Conservation (phyloP, 2,888 invertebrate species). For the Sericinus montela region DNA sequence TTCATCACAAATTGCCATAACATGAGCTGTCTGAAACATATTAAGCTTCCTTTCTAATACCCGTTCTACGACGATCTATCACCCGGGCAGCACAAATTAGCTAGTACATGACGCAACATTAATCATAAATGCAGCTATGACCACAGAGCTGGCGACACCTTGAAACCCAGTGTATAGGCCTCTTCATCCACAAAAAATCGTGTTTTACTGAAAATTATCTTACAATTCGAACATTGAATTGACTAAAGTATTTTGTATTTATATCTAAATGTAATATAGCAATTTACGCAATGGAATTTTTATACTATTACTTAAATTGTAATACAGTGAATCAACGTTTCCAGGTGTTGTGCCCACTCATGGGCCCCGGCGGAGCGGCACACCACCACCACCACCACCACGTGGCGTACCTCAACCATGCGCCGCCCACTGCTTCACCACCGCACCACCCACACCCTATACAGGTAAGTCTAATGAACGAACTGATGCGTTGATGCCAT, state of each 20-base stretch:
- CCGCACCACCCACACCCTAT: conserved; percentile 61
- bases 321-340: neutral
- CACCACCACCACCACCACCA: conserved; percentile 71
- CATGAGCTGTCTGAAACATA: conserved; percentile 6
- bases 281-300: too few relatives aligned
- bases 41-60: conserved; percentile 3
- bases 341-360: conserved; percentile 67
- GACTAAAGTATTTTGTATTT: too few relatives aligned
- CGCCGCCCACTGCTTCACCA: conserved; percentile 65
- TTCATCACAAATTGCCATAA: conserved; percentile 7
- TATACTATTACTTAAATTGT: too few relatives aligned
- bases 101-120: conserved; percentile 27
- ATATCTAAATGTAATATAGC: too few relatives aligned
- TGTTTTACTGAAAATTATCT: too few relatives aligned
- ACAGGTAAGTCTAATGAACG: conserved; percentile 46
- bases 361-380: conserved; percentile 44
- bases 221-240: too few relatives aligned
- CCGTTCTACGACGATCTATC: conserved; percentile 18
- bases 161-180: too few relatives aligned
- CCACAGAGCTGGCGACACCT: too few relatives aligned
- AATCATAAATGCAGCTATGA: conserved; percentile 33
- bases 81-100: conserved; percentile 28
- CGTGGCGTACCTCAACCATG: conserved; percentile 71
- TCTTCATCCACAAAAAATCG: too few relatives aligned
- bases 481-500: too few relatives aligned